Evolutionary conservation across 2,113 vertebrate species (phyloP).

Genomic region (Notarius lentiginosus): DNA sequence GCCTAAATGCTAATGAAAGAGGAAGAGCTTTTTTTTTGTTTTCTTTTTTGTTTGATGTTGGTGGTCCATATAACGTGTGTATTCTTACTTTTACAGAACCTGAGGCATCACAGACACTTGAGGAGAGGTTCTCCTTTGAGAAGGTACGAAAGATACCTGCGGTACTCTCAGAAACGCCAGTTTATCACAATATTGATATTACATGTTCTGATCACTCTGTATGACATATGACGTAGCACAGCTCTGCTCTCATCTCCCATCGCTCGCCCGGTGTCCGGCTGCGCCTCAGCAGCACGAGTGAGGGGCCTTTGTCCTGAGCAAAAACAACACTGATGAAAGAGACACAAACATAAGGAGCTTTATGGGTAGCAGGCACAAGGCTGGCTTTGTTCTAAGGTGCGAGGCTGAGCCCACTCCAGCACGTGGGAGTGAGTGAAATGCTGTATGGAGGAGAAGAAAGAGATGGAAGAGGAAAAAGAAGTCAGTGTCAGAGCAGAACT

Average conservation of each 20-base stretch:
- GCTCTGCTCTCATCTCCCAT: background rate
- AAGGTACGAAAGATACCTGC: background rate
- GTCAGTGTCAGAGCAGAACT: slow-evolving; percentile 12
- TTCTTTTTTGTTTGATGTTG: background rate
- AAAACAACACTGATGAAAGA: slow-evolving; percentile 45
- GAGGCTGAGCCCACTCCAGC: slow-evolving; percentile 34
- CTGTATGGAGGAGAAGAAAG: background rate
- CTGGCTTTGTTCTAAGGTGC: slow-evolving; percentile 49
- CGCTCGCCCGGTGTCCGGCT: slow-evolving; percentile 7
- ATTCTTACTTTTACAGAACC: background rate
- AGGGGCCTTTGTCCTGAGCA: slow-evolving; percentile 52
- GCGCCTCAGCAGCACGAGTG: slow-evolving; percentile 29
- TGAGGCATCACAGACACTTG: background rate
- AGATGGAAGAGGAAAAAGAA: slow-evolving; percentile 19
- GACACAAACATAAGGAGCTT: slow-evolving; percentile 40
- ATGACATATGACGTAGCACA: slow-evolving; percentile 13
- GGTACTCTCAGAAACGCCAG: background rate
- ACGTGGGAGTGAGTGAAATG: slow-evolving; percentile 5
- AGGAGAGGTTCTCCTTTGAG: too few relatives aligned
- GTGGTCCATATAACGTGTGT: background rate
- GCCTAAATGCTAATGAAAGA: background rate
- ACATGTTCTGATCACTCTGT: slow-evolving; percentile 13
- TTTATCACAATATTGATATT: background rate
- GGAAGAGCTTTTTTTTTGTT: background rate
- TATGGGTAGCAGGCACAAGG: slow-evolving; percentile 49